Base-by-base conservation (phyloP, 2,113 vertebrate genomes). In the Leptobrachium ailaonicum region DNA sequence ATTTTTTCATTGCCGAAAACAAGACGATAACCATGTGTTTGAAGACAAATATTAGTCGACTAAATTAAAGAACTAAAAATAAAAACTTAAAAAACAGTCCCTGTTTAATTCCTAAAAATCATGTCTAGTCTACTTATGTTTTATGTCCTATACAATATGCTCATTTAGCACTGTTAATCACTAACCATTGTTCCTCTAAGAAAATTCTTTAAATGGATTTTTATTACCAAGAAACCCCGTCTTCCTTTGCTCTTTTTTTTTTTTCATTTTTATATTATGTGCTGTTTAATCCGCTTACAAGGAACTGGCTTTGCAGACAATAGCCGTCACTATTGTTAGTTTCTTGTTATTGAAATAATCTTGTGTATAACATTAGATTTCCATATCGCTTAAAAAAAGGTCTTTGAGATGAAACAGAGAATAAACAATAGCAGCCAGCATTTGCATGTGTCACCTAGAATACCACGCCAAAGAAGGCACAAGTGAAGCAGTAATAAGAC, bases 331-430 rank as follows among this genome's bases (percentile, higher is more conserved):
- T 69, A 70, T 80, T 73, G 78, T 80, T 73, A 74, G 66, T 80
- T 80, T 74, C 63, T 20, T 32, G 20, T 73, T 74, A 80, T 58
- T 68, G 64, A 67, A 80, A 80, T 80, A 66, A 73, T 47, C 71
- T 47, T 73, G 63, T 80, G 71, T 63, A 67, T 73, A 80, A 80
- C 73, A 80, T 80, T 73, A 63, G 78, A 73, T 80, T 80, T 67
- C 63, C 50, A 80, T 71, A 80, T 74, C 73, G 71, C 78, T 80
- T 74, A 68, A 74, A 81, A 81, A 20, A 64, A 8, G 32, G 66
- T 32, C 71, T 75, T 75, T 81, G 50, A 67, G 79, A 81, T 75
- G 53, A 81, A 81, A 75, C 54, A 81, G 47, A 41, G 66, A 67
- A 56, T 50, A 53, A 80, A 73, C 71, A 80, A 68, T 64, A 62